Base-by-base conservation (phyloP, 2,888 invertebrate species). In the Orthosia gracilis region DNA sequence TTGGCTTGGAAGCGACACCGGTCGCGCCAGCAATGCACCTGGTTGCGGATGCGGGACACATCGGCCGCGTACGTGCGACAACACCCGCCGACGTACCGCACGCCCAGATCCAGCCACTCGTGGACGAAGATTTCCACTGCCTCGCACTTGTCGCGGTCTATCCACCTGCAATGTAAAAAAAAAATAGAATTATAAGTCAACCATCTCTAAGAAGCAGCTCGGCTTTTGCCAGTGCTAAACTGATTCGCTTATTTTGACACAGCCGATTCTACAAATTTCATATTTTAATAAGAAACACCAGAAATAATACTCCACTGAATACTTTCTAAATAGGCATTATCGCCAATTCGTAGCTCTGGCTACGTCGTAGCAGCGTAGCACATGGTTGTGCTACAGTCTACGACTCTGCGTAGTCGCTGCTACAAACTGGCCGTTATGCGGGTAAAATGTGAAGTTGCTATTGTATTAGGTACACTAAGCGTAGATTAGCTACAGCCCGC, bases 1-100 rank as follows among this genome's bases (percentile, higher is more conserved):
- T 91, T 92, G 31, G 91, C 87, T 59, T 92, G 90, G 90, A 96
- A 96, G 55, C 94, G 93, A 87, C 90, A 91, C 76, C 94, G 94
- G 85, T 96, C 96, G 13, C 94, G 91, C 96, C 96, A 96, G 87
- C 95, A 94, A 83, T 92, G 92, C 72, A 98, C 97, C 82, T 97
- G 97, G 86, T 97, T 97, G 70, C 97, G 96, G 86, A 99, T 98
- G 83, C 97, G 97, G 15, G 97, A 96, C 52, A 99, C 98, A 91
- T 99, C 98, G 0, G 97, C 97, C 1, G 99, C 98, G 88, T 98
- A 98, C 0, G 99, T 98, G 84, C 99, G 97, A 92, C 99, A 99
- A 89, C 99, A 99, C 0, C 99, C 99, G 31, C 99, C 99, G 61
- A 99, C 97, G 92, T 98, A 98, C 69, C 97, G 97, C 52, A 98